These are phyloP conservation scores for Macrobrachium rosenbergii DNA, from an alignment of 1,140 invertebrate species.

Conservation along the genomic window DNA sequence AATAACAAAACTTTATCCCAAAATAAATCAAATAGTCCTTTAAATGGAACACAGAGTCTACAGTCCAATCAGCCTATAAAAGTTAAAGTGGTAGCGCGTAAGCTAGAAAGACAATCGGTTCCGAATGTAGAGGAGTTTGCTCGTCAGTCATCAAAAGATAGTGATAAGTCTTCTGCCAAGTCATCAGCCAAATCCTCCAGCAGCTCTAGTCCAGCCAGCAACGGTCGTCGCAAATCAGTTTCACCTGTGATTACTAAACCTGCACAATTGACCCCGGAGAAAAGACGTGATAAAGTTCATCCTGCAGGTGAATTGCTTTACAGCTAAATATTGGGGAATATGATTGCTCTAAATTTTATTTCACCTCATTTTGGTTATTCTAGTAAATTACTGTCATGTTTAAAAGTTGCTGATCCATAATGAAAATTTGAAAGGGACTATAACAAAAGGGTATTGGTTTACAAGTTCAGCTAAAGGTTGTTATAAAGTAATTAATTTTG, in stretches of 20 bases:
- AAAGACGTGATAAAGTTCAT: conserved; percentile 60
- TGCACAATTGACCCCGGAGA: conserved; percentile 38
- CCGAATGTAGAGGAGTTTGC: conserved; percentile 55
- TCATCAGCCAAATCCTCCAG: conserved; percentile 46
- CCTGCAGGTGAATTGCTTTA: conserved; percentile 15
- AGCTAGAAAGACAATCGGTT: conserved; percentile 43
- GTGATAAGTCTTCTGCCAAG: conserved; percentile 66
- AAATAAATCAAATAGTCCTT: conserved; percentile 1
- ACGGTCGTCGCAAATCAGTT: conserved; percentile 41
- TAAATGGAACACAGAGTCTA: conserved; percentile 24
- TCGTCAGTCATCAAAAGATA: conserved; percentile 56
- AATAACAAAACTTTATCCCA: conserved; percentile 8
- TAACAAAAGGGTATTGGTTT: too few species aligned
- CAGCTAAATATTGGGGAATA: not conserved
- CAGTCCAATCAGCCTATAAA: conserved; percentile 62
- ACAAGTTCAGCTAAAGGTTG: too few species aligned
- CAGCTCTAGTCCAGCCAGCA: conserved; percentile 56
- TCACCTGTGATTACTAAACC: conserved; percentile 42
- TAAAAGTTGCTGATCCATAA: too few species aligned
- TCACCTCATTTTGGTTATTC: not conserved
- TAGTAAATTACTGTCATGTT: too few species aligned
- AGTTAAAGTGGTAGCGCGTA: conserved; percentile 66
- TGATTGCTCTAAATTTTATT: not conserved
- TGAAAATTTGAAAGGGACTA: too few species aligned
- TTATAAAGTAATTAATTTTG: too few species aligned